Percentiles rank a stretch among this genome's conserved stretches.
Evolutionary conservation across 2,113 vertebrate genomes (phyloP).

Genomic region (Panurus biarmicus): DNA sequence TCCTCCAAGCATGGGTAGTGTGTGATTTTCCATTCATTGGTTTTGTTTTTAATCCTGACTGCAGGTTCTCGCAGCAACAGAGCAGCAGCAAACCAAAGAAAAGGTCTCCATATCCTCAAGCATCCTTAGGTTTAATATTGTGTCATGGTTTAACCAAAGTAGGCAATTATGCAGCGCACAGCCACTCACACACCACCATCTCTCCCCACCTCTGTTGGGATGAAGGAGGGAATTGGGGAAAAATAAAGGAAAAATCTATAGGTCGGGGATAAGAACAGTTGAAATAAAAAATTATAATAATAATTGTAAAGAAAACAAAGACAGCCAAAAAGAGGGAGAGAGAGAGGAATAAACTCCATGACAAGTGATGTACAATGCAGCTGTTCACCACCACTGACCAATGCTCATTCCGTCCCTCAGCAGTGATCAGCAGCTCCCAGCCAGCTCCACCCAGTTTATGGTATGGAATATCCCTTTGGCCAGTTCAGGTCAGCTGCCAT

Average conservation of each 20-base stretch:
- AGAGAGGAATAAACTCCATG: background rate
- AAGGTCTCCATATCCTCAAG: background rate
- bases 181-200: background rate
- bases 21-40: background rate
- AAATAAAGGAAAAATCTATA: background rate
- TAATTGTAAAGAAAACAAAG: background rate
- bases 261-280: background rate
- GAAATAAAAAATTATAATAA: background rate
- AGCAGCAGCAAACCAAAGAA: background rate
- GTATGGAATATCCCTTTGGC: background rate
- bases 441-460: background rate
- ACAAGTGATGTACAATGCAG: background rate
- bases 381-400: background rate
- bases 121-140: background rate
- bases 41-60: background rate
- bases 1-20: background rate
- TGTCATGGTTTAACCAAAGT: background rate
- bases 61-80: background rate
- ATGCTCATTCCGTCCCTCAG: background rate
- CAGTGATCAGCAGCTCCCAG: background rate
- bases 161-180: background rate
- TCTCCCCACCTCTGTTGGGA: no score
- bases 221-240: background rate
- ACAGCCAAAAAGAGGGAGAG: background rate
- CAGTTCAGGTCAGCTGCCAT: background rate